Conservation (phyloP, 1,140 invertebrate species). For the Saccostrea cuccullata region DNA sequence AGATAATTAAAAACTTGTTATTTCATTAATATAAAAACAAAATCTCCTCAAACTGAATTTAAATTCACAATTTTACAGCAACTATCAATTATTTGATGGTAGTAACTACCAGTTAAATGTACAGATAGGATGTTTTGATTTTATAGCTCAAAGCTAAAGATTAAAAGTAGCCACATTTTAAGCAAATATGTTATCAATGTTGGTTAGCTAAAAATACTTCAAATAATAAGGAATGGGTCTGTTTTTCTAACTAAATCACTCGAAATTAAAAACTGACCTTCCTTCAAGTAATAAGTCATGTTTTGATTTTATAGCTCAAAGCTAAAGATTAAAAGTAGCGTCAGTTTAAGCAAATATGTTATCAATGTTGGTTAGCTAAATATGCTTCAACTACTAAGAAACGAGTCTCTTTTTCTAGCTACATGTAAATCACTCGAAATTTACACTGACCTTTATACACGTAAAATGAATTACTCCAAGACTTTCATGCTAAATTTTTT, state of each 20-base stretch:
- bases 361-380: not conserved
- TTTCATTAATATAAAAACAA: not conserved
- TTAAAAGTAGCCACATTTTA: not conserved
- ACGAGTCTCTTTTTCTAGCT: not conserved
- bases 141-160: not conserved
- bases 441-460: not conserved
- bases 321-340: not conserved
- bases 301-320: not conserved
- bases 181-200: not conserved
- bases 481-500: not conserved
- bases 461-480: not conserved
- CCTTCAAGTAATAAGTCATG: too few relatives aligned
- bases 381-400: not conserved
- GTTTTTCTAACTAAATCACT: not conserved
- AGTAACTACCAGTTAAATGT: too few relatives aligned
- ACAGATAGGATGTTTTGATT: too few relatives aligned
- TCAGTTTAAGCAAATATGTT: not conserved
- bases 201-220: not conserved
- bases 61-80: too few relatives aligned
- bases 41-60: too few relatives aligned
- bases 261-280: not conserved
- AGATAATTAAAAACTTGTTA: slow-evolving; percentile 20
- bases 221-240: not conserved
- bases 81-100: too few relatives aligned
- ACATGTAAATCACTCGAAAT: not conserved